Evolutionary conservation across 2,113 vertebrate species (phyloP).

Genomic region (Lasiurus borealis): DNA sequence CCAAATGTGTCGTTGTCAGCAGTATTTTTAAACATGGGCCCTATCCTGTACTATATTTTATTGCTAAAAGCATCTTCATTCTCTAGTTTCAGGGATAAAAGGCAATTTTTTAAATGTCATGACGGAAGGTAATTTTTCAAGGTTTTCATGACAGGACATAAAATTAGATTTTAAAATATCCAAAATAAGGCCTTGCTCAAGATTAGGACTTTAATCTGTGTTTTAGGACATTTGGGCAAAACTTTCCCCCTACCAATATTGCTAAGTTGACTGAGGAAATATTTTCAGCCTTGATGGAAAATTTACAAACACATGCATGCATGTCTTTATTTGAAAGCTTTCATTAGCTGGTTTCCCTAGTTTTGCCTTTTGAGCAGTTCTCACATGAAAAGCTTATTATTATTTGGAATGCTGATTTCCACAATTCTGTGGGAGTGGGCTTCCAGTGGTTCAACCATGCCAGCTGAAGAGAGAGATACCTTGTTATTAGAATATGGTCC

Average conservation of each 20-base stretch:
- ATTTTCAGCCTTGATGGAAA: conserved; percentile 49
- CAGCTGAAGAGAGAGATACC: conserved; percentile 7
- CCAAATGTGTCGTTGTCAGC: conserved; percentile 79
- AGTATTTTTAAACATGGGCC: conserved; percentile 77
- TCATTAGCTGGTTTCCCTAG: not conserved
- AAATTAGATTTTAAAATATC: conserved; percentile 79
- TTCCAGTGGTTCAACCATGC: not conserved
- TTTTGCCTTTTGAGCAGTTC: conserved; percentile 5
- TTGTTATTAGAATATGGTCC: not conserved
- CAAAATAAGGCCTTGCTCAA: conserved; percentile 76
- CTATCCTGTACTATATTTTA: conserved; percentile 74
- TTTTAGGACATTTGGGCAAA: conserved; percentile 45
- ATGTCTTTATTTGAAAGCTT: conserved; percentile 4
- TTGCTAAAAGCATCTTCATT: conserved; percentile 83
- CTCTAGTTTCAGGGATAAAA: conserved; percentile 77
- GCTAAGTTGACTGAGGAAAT: not conserved
- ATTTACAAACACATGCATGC: not conserved
- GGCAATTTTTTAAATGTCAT: conserved; percentile 80
- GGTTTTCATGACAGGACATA: conserved; percentile 76
- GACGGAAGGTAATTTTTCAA: conserved; percentile 77
- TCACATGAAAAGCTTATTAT: not conserved
- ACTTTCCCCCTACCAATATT: conserved; percentile 22
- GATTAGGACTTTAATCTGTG: conserved; percentile 64
- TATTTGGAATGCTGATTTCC: conserved; percentile 36
- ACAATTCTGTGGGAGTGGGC: not conserved